These are phyloP conservation scores for Ciconia nigra DNA, from an alignment of 2,797 vertebrate species.

Conservation along the genomic window DNA sequence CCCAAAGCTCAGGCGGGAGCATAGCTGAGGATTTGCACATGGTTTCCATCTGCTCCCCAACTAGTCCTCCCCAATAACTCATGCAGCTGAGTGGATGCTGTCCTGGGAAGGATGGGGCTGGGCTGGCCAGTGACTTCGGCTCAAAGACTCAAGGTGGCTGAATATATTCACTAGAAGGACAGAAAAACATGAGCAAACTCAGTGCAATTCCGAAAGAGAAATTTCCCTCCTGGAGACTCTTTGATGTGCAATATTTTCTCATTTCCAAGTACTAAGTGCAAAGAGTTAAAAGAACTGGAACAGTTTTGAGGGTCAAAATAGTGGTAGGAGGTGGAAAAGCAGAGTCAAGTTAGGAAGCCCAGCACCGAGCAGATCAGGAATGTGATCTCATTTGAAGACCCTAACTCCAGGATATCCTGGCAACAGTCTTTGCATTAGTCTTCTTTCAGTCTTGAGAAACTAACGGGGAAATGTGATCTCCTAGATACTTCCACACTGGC, in stretches of 20 bases:
- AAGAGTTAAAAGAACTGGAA: neutral
- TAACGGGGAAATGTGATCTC: neutral
- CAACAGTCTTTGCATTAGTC: neutral
- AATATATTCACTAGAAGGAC: neutral
- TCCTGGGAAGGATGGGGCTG: neutral
- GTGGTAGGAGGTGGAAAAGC: neutral
- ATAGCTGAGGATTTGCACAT: conserved; percentile 3
- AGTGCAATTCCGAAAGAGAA: neutral
- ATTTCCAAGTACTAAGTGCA: neutral
- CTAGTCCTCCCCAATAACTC: neutral
- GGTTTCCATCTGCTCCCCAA: conserved; percentile 31
- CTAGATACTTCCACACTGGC: neutral
- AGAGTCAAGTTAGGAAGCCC: neutral
- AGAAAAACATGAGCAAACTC: neutral
- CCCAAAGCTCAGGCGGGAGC: conserved; percentile 44
- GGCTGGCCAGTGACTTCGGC: neutral
- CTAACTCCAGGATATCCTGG: neutral
- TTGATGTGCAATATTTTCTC: neutral
- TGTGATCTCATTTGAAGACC: neutral
- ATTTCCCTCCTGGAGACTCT: neutral
- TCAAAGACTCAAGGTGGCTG: neutral
- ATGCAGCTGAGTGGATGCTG: neutral
- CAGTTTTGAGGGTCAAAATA: neutral
- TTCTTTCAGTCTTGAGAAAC: neutral
- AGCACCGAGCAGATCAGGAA: neutral